Evolutionary conservation across 2,113 vertebrate species (phyloP).

Genomic region (Eptesicus fuscus): DNA sequence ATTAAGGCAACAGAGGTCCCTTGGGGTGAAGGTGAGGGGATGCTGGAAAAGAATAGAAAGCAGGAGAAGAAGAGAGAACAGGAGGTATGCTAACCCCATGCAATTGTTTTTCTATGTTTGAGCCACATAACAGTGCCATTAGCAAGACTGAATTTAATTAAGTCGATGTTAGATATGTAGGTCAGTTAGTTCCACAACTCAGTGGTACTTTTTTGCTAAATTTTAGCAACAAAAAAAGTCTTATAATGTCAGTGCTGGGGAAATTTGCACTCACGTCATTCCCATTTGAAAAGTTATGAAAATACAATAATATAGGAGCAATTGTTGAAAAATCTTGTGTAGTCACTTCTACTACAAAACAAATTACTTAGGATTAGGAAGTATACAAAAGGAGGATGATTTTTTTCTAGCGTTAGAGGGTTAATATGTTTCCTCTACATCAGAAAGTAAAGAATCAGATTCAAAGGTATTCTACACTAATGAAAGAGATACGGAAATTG

Average conservation of each 20-base stretch:
- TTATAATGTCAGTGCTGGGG: neutral
- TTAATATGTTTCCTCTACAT: neutral
- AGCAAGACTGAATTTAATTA: slow-evolving; percentile 27
- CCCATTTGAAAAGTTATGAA: neutral
- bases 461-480: neutral
- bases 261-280: slow-evolving; percentile 7
- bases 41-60: slow-evolving; percentile 37
- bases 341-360: neutral
- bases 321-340: neutral
- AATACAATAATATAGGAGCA: neutral
- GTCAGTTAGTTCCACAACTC: neutral
- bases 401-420: neutral
- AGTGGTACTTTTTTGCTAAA: slow-evolving; percentile 1
- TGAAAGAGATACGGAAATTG: too few species aligned
- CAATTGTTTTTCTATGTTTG: slow-evolving; percentile 32
- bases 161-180: neutral
- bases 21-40: neutral
- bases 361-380: neutral
- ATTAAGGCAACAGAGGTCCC: slow-evolving; percentile 38
- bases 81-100: neutral
- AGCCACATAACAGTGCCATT: neutral
- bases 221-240: slow-evolving; percentile 9
- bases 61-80: neutral
- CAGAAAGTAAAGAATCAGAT: neutral
- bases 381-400: neutral